Conservation (phyloP, 2,797 vertebrate species). For the Myioborus melanocephalus region DNA sequence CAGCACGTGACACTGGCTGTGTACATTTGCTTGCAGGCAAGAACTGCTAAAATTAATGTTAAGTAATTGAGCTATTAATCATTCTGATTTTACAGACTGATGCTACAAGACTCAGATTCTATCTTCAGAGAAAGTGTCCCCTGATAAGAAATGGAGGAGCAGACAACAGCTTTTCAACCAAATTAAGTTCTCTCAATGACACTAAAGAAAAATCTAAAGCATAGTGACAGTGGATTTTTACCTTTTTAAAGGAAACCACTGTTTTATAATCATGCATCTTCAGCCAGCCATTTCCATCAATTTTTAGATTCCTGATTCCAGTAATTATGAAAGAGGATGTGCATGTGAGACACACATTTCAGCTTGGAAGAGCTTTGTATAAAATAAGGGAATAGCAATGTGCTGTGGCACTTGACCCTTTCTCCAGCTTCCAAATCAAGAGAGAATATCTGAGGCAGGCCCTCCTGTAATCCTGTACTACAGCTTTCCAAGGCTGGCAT, state of each 20-base stretch:
- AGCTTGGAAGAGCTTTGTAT: not conserved
- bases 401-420: fast-evolving
- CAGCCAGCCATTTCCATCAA: not conserved
- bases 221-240: not conserved
- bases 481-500: not conserved
- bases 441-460: not conserved
- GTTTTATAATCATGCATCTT: not conserved
- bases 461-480: not conserved
- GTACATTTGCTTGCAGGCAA: slow-evolving; percentile 35
- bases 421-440: not conserved
- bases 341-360: not conserved
- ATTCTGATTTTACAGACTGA: slow-evolving; percentile 35
- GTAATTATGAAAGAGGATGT: not conserved
- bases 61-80: slow-evolving; percentile 64
- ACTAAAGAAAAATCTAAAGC: not conserved
- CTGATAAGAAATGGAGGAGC: not conserved
- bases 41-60: slow-evolving; percentile 14
- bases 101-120: slow-evolving; percentile 36
- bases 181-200: not conserved
- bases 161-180: not conserved
- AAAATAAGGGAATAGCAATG: not conserved
- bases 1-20: not conserved
- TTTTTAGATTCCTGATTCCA: not conserved
- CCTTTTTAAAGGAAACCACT: not conserved
- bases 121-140: slow-evolving; percentile 35